phyloP scores from a whole-genome alignment of 1,140 invertebrate genomes.

The Brachionus paranguensis region DNA sequence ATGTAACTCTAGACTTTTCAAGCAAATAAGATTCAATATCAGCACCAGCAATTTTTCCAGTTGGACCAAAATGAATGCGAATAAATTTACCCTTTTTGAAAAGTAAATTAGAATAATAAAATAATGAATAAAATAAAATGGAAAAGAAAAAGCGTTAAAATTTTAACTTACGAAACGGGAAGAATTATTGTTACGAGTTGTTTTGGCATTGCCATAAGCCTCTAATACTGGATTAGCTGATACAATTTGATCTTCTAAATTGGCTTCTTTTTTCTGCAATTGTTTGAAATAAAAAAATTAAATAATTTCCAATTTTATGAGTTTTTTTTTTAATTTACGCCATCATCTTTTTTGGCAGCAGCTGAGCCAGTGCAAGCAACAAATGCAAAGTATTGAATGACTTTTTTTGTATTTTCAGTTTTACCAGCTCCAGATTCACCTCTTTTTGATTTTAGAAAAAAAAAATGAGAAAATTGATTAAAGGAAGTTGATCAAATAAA shows the following conservation, averaged over 20 bases:
- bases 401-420: slow-evolving; percentile 67
- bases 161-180: slow-evolving; percentile 59
- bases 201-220: slow-evolving; percentile 63
- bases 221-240: slow-evolving; percentile 61
- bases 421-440: slow-evolving; percentile 65
- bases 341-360: slow-evolving; percentile 43
- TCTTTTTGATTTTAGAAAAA: slow-evolving; percentile 43
- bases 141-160: neutral
- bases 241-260: slow-evolving; percentile 64
- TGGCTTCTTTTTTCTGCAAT: slow-evolving; percentile 24
- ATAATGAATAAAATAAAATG: neutral
- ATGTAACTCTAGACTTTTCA: slow-evolving; percentile 99
- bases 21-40: slow-evolving; percentile 99
- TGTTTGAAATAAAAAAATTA: too few relatives aligned
- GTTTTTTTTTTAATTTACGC: slow-evolving; percentile 39
- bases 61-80: slow-evolving; percentile 98
- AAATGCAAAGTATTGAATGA: slow-evolving; percentile 64
- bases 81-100: slow-evolving; percentile 76
- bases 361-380: slow-evolving; percentile 59
- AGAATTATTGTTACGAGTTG: slow-evolving; percentile 63
- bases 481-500: too few relatives aligned
- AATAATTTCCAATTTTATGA: too few relatives aligned
- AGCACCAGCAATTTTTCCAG: slow-evolving; percentile 98
- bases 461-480: too few relatives aligned
- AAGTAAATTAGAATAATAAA: too few relatives aligned